Base-by-base conservation (phyloP, 2,888 invertebrate species). In the Chouioia cunea region DNA sequence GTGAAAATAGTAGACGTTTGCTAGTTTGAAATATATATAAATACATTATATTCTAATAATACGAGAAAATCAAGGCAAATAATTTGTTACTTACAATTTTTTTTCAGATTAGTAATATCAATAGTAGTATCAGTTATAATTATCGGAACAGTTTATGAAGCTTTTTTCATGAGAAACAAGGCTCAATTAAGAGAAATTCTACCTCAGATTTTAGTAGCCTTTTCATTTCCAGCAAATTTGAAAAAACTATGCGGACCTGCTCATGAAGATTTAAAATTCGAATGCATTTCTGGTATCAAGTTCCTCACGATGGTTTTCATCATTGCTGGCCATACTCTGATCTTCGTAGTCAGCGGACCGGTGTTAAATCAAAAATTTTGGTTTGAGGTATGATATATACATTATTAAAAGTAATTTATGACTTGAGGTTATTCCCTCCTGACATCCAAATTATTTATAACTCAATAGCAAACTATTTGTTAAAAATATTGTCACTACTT, bases 271-370 rank as follows among this genome's bases (percentile, higher is more conserved):
- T 80, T 90, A 12, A 90, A 91, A 27, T 83, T 93, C 65, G 90
- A 91, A 74, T 91, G 91, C 77, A 85, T 91, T 59, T 88, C 89
- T 57, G 91, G 91, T 0, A 90, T 93, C 48, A 92, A 91, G 79
- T 88, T 90, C 15, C 78, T 92, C 58, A 89, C 91, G 0, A 93
- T 93, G 93, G 75, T 89, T 0, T 87, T 92, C 58, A 92, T 93
- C 58, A 85, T 92, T 6, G 87, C 87, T 46, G 92, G 92, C 0
- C 93, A 93, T 80, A 89, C 91, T 0, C 86, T 92, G 46, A 84
- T 91, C 56, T 93, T 92, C 78, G 88, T 90, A 54, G 88, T 90
- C 20, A 89, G 90, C 78, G 92, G 92, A 62, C 92, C 93, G 0
- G 88, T 91, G 0, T 87, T 90, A 82, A 92, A 93, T 80, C 87